Evolutionary conservation across 1,140 invertebrate genomes (phyloP).

Genomic region (Atta cephalotes): DNA sequence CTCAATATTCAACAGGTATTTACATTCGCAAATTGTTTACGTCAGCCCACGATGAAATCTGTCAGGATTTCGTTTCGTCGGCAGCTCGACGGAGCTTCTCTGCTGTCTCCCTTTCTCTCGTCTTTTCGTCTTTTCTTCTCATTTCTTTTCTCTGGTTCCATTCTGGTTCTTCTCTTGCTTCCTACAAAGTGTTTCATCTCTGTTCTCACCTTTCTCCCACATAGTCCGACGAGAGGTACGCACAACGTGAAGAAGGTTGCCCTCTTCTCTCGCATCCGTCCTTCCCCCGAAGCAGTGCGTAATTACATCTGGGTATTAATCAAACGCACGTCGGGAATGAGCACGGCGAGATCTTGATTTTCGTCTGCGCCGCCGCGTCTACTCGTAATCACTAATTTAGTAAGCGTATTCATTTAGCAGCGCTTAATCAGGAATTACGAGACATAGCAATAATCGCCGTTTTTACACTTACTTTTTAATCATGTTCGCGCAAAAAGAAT

Average conservation of each 20-base stretch:
- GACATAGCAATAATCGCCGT: not conserved
- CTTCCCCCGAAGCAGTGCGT: slow-evolving; percentile 63
- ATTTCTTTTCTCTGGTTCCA: not conserved
- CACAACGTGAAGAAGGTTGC: slow-evolving; percentile 21
- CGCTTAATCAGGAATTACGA: not conserved
- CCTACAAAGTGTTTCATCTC: slow-evolving; percentile 14
- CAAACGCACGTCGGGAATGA: slow-evolving; percentile 68
- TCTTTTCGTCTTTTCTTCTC: not conserved
- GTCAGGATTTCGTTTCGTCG: slow-evolving; percentile 81
- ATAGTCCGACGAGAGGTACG: not conserved
- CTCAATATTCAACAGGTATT: slow-evolving; percentile 85
- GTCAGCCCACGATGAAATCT: slow-evolving; percentile 85
- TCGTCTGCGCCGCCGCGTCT: slow-evolving; percentile 47
- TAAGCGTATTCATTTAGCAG: slow-evolving; percentile 13
- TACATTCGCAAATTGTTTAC: slow-evolving; percentile 86
- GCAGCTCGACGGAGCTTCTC: slow-evolving; percentile 74
- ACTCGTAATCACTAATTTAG: slow-evolving; percentile 13
- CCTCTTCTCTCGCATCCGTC: slow-evolving; percentile 57
- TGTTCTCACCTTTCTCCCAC: slow-evolving; percentile 51
- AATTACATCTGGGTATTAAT: slow-evolving; percentile 76
- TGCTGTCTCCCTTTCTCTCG: not conserved
- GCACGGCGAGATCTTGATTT: slow-evolving; percentile 74
- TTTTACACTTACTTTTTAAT: not conserved
- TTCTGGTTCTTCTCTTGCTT: not conserved
- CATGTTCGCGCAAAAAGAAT: not conserved